Base-by-base conservation (phyloP, 2,113 vertebrate species). In the Mobula birostris region DNA sequence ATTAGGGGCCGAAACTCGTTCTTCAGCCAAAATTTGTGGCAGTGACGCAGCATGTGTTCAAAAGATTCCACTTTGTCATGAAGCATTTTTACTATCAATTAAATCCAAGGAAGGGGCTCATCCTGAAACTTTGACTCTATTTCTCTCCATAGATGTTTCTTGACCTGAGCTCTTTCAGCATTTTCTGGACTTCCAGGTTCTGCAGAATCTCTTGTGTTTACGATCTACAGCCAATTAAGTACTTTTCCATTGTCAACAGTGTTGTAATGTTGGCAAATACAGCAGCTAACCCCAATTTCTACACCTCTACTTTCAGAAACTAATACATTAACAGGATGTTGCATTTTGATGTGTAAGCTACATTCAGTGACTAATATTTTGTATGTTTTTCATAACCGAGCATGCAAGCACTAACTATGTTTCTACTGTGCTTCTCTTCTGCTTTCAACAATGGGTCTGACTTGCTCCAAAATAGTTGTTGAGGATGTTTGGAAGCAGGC, bases 401-500 rank as follows among this genome's bases (percentile, higher is more conserved):
- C 80, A 94, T 94, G 82, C 40, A 36, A 94, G 29, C 36, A 68
- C 72, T 83, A 40, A 94, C 7, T 24, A 74, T 66, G 9, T 94
- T 83, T 87, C 40, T 76, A 77, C 87, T 36, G 2, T 87, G 61
- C 94, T 94, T 94, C 94, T 14, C 94, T 94, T 94, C 94, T 14
- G 58, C 56, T 82, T 79, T 63, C 48, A 78, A 77, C 36, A 40
- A 19, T 82, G 70, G 15, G 14, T 2, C 68, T 82, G 32, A 29
- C 63, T 19, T 94, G 32, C 91, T 2, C 72, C 90, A 92, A 95
- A 61, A 88, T 87, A 98, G 97, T 97, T 95, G 96, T 97, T 66
- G 96, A 97, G 63, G 96, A 97, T 94, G 95, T 98, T 94, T 98
- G 98, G 97, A 98, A 97, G 96, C 97, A 98, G 95, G 97, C 98